Percentiles rank a stretch among this genome's conserved stretches.
Conservation (phyloP, 2,888 invertebrate genomes). For the Prenolepis imparis region DNA sequence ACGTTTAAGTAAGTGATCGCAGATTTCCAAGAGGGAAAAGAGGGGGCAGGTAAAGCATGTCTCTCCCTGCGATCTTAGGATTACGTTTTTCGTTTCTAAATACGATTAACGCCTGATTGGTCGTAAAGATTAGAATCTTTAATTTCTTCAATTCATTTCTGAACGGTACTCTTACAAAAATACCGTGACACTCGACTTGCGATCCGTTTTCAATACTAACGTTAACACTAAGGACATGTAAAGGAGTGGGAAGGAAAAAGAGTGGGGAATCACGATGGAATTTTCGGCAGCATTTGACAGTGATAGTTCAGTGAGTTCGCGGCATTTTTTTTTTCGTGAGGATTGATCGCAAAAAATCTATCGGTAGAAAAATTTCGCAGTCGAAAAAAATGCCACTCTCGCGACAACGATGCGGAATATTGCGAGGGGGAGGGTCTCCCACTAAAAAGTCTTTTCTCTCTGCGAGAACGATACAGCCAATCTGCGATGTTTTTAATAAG, state of each 20-base stretch:
- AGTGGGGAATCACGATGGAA: conserved; percentile 42
- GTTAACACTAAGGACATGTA: conserved; percentile 34
- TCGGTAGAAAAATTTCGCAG: conserved; percentile 48
- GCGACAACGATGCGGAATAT: conserved; percentile 9
- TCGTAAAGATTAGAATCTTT: conserved; percentile 62
- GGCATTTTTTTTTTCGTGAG: conserved; percentile 53
- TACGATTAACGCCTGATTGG: conserved; percentile 66
- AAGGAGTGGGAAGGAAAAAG: conserved; percentile 11
- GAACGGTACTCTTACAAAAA: conserved; percentile 61
- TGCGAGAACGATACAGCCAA: conserved; percentile 35
- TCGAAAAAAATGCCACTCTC: conserved; percentile 41
- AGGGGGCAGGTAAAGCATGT: conserved; percentile 14
- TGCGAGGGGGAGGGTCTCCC: conserved; percentile 16
- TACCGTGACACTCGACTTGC: conserved; percentile 76
- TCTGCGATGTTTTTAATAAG: conserved; percentile 27
- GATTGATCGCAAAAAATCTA: conserved; percentile 49
- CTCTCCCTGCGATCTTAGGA: not conserved
- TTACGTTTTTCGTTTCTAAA: conserved; percentile 18
- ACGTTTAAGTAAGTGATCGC: conserved; percentile 7
- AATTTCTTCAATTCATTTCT: conserved; percentile 40
- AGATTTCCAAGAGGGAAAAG: not conserved
- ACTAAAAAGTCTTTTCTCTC: conserved; percentile 20
- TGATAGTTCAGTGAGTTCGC: conserved; percentile 59
- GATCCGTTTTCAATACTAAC: conserved; percentile 53
- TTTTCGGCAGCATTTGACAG: conserved; percentile 69